Percentiles rank a stretch among this genome's conserved stretches.
Evolutionary conservation across 53 echinoderm and acorn worm species (phyloP).

Genomic region (Apostichopus leukothele): DNA sequence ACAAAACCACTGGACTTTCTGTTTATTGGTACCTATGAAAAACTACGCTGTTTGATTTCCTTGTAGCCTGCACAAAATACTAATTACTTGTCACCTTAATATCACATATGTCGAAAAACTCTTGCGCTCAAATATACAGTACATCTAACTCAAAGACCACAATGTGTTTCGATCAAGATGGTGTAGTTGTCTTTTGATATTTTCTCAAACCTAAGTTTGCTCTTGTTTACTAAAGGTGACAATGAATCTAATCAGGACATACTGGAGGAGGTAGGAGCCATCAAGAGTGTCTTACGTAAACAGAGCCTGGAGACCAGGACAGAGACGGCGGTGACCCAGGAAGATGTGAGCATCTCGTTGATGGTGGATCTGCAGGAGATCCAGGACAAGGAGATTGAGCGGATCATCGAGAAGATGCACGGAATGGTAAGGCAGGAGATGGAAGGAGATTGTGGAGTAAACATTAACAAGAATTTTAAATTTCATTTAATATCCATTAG

Average conservation of each 20-base stretch:
- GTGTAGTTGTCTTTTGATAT: neutral
- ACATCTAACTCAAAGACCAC: too few relatives aligned
- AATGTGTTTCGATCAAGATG: too few relatives aligned
- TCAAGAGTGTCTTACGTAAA: slow-evolving; percentile 81
- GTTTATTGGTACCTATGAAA: too few relatives aligned
- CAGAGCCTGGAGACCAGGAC: slow-evolving; percentile 52
- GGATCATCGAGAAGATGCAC: slow-evolving; percentile 68
- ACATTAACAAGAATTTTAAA: too few relatives aligned
- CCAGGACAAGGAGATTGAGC: slow-evolving; percentile 89
- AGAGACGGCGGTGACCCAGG: slow-evolving; percentile 59
- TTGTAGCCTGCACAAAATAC: too few relatives aligned
- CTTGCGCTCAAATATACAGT: too few relatives aligned
- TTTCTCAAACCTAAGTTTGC: neutral
- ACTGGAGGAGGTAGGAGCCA: slow-evolving; percentile 92
- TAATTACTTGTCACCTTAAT: too few relatives aligned
- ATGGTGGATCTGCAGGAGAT: slow-evolving; percentile 89
- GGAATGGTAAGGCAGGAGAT: slow-evolving; percentile 64
- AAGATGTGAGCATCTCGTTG: slow-evolving; percentile 72
- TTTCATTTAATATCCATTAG: too few relatives aligned
- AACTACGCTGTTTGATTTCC: too few relatives aligned
- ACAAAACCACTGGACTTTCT: too few relatives aligned
- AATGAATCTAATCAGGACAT: slow-evolving; percentile 74
- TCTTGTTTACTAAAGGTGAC: slow-evolving; percentile 59
- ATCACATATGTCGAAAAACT: too few relatives aligned
- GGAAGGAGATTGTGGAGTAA: too few relatives aligned